A percentile compares a stretch with the other conserved stretches of the same genome.
phyloP scores from a whole-genome alignment of 2,113 vertebrate genomes.

The Halichoerus grypus region DNA sequence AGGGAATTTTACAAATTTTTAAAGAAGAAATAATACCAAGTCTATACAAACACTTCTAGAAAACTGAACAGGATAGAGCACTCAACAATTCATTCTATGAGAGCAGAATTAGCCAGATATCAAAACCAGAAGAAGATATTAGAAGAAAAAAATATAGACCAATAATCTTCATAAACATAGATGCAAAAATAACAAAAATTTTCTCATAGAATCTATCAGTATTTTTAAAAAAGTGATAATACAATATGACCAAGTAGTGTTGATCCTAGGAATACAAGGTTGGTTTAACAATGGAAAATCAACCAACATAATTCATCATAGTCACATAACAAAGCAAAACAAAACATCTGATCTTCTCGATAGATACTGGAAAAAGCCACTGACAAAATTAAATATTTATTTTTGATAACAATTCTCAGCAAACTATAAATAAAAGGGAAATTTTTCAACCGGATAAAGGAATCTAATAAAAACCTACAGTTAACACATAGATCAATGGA shows the following conservation, averaged over 20 bases:
- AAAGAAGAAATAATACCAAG: not conserved
- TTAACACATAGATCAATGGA: not conserved
- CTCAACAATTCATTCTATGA: not conserved
- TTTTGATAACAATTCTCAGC: not conserved
- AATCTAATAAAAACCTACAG: not conserved
- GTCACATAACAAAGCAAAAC: not conserved
- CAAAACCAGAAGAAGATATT: not conserved
- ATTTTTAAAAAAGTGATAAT: not conserved
- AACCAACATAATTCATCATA: not conserved
- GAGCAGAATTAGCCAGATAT: not conserved
- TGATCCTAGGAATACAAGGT: not conserved
- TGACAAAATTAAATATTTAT: not conserved
- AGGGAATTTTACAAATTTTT: not conserved
- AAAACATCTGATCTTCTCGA: not conserved
- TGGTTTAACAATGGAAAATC: not conserved
- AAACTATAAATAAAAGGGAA: not conserved
- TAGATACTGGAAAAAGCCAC: not conserved
- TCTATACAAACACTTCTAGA: not conserved
- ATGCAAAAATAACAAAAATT: not conserved
- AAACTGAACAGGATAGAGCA: not conserved
- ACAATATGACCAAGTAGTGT: not conserved
- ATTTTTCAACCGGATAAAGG: not conserved
- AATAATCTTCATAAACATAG: not conserved
- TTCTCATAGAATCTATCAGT: not conserved
- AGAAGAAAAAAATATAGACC: not conserved